phyloP scores from a whole-genome alignment of 2,797 vertebrate genomes.

The Pelobates cultripes region DNA sequence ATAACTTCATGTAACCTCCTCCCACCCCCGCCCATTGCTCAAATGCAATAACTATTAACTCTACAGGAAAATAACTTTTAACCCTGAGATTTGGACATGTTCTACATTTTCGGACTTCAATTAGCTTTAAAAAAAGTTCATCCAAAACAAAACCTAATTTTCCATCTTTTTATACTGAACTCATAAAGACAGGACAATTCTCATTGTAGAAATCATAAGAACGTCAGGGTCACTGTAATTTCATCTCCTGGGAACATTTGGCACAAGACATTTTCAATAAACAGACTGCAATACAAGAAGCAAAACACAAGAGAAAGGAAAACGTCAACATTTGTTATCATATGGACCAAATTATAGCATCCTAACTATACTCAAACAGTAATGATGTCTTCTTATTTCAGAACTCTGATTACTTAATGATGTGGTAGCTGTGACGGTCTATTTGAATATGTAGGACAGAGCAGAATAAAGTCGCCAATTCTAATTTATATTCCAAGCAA shows the following conservation, averaged over 20 bases:
- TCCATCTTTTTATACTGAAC: too few relatives aligned
- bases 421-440: constrained; percentile 44
- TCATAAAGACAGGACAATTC: too few relatives aligned
- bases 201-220: neutral
- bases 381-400: constrained; percentile 9
- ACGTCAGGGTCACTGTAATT: neutral
- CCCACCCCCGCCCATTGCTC: too few relatives aligned
- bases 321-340: constrained; percentile 30
- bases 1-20: too few relatives aligned
- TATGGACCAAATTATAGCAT: constrained; percentile 31
- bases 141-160: too few relatives aligned
- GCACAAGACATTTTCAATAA: neutral
- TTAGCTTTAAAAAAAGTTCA: too few relatives aligned
- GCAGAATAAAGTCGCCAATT: constrained; percentile 47
- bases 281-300: neutral
- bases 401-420: constrained; percentile 46
- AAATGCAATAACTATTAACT: too few relatives aligned
- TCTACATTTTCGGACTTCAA: too few relatives aligned
- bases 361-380: neutral
- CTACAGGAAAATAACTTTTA: too few relatives aligned
- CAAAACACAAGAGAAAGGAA: neutral
- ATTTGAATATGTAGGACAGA: constrained; percentile 55
- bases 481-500: constrained; percentile 54
- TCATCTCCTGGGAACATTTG: neutral
- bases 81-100: too few relatives aligned